A percentile compares a stretch with the other conserved stretches of the same genome.
Conservation (phyloP, 2,113 vertebrate genomes). For the Leptodactylus fuscus region DNA sequence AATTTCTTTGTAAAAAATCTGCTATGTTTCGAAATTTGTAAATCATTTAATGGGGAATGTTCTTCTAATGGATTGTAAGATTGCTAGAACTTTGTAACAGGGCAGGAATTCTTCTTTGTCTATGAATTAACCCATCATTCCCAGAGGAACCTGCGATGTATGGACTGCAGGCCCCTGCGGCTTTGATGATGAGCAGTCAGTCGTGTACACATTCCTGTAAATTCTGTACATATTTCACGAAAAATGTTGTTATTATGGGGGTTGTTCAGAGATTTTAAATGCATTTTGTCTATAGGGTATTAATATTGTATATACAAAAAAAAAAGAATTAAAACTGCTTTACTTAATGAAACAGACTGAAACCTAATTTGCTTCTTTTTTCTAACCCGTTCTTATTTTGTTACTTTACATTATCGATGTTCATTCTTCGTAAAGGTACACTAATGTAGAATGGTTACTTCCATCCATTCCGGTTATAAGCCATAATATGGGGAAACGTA, state of each 20-base stretch:
- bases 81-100: constrained; percentile 25
- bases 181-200: constrained; percentile 25
- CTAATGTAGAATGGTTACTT: not conserved
- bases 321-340: constrained; percentile 49
- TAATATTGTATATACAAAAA: constrained; percentile 56
- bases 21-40: not conserved
- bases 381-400: constrained; percentile 33
- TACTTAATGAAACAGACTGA: constrained; percentile 42
- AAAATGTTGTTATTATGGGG: constrained; percentile 47
- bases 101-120: constrained; percentile 13
- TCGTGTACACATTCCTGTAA: constrained; percentile 55
- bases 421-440: not conserved
- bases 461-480: no score
- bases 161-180: not conserved
- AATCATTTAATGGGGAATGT: constrained; percentile 36
- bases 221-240: constrained; percentile 59
- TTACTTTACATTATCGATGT: constrained; percentile 22
- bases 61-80: constrained; percentile 45
- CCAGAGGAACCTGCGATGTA: constrained; percentile 27
- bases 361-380: constrained; percentile 23
- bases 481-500: no score
- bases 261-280: constrained; percentile 55
- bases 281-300: constrained; percentile 56
- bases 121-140: constrained; percentile 30
- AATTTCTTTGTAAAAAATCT: constrained; percentile 42